phyloP scores from a whole-genome alignment of 1,140 invertebrate species.

The Cardiocondyla obscurior region DNA sequence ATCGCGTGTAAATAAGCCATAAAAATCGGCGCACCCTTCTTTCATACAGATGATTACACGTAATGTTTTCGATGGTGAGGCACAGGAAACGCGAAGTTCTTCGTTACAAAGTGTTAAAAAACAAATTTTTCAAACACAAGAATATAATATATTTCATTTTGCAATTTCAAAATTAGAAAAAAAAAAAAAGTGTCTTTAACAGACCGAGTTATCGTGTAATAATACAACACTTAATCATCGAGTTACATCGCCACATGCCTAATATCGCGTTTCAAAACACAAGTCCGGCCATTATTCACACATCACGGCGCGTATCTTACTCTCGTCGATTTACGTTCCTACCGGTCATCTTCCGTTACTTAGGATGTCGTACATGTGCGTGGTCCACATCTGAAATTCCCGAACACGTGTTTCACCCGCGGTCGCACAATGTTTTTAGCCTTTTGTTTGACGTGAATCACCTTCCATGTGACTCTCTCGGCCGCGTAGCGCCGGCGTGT shows the following conservation, averaged over 20 bases:
- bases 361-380: slow-evolving; percentile 58
- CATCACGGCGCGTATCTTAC: slow-evolving; percentile 2
- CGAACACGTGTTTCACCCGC: slow-evolving; percentile 70
- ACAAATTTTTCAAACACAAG: neutral
- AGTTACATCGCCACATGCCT: neutral
- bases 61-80: slow-evolving; percentile 32
- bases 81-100: neutral
- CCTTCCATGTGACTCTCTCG: slow-evolving; percentile 59
- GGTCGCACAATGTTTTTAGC: slow-evolving; percentile 68
- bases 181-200: neutral
- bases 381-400: slow-evolving; percentile 71
- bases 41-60: slow-evolving; percentile 13
- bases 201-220: neutral
- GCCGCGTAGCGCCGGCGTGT: slow-evolving; percentile 56
- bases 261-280: slow-evolving; percentile 1
- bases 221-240: neutral
- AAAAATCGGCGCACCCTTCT: slow-evolving; percentile 70
- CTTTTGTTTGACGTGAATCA: slow-evolving; percentile 81
- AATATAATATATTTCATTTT: neutral
- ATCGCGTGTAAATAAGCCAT: slow-evolving; percentile 78
- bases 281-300: slow-evolving; percentile 17
- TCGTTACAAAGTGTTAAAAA: neutral
- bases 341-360: neutral
- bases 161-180: neutral
- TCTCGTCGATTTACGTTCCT: slow-evolving; percentile 26